Evolutionary conservation across 2,888 invertebrate genomes (phyloP).

Genomic region (Polylopha cassiicola): DNA sequence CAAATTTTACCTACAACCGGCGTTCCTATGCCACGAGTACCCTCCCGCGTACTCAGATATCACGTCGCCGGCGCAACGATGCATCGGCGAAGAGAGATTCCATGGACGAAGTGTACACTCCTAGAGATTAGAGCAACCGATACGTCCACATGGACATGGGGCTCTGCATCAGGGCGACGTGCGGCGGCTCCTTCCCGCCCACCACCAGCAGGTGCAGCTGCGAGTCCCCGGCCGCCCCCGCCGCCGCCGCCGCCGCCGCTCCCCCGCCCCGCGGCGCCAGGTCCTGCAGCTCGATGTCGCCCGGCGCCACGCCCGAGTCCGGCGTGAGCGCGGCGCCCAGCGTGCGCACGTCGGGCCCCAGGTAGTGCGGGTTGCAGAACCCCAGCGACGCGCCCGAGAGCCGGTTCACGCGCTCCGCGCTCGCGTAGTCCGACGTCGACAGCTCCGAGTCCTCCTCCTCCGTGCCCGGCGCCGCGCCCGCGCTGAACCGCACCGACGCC

Average conservation of each 20-base stretch:
- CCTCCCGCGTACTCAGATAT: too few relatives aligned
- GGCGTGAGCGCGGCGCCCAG: conserved; percentile 82
- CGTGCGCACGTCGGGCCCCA: conserved; percentile 83
- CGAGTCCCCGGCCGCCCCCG: conserved; percentile 44
- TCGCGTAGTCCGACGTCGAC: conserved; percentile 86
- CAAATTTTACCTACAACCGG: conserved; percentile 11
- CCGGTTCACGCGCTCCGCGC: conserved; percentile 81
- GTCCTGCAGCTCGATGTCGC: conserved; percentile 63
- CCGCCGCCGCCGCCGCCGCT: conserved; percentile 37
- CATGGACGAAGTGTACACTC: too few relatives aligned
- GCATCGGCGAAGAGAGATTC: too few relatives aligned
- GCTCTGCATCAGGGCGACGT: conserved; percentile 84
- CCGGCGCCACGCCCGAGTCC: conserved; percentile 78
- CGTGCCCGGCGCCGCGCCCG: conserved; percentile 62
- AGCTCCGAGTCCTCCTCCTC: conserved; percentile 77
- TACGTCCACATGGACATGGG: conserved; percentile 89
- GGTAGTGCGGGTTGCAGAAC: conserved; percentile 86
- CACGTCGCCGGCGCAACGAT: too few relatives aligned
- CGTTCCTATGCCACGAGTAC: too few relatives aligned
- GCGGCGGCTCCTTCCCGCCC: conserved; percentile 61
- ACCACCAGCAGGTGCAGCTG: conserved; percentile 52
- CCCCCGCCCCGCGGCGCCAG: conserved; percentile 38
- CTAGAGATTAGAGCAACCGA: conserved; percentile 66
- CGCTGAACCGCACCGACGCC: conserved; percentile 78
- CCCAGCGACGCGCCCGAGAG: conserved; percentile 75